A percentile compares a stretch with the other conserved stretches of the same genome.
Conservation (phyloP, 2,113 vertebrate species). For the Vulpes lagopus region DNA sequence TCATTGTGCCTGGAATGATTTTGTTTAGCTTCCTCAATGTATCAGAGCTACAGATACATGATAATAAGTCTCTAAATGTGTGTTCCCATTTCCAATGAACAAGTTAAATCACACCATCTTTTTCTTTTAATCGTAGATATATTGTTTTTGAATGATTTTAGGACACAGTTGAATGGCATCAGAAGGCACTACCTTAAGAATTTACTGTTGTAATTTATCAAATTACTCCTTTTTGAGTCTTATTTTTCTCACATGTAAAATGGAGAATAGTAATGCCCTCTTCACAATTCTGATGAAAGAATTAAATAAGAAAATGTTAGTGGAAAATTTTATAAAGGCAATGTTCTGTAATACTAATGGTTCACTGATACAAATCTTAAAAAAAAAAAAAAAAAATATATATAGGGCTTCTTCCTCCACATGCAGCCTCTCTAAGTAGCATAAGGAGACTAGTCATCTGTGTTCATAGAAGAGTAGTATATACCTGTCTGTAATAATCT, state of each 20-base stretch:
- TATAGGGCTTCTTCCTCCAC: background rate
- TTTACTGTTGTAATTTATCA: background rate
- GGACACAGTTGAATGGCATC: background rate
- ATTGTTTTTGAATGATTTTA: background rate
- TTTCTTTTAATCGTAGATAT: background rate
- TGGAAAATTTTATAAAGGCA: background rate
- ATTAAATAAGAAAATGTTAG: background rate
- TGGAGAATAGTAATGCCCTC: background rate
- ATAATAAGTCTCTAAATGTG: background rate
- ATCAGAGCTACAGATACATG: background rate
- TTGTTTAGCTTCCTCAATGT: background rate
- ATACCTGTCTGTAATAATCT: background rate
- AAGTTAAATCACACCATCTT: background rate
- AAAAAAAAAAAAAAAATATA: background rate
- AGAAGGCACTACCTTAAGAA: background rate
- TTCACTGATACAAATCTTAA: background rate
- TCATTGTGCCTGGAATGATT: background rate
- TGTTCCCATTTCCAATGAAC: background rate
- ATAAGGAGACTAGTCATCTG: background rate
- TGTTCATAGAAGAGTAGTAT: background rate
- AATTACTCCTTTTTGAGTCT: background rate
- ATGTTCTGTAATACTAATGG: background rate
- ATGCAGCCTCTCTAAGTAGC: background rate
- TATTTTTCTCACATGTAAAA: background rate
- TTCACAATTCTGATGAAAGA: background rate